Evolutionary conservation across 1,140 invertebrate genomes (phyloP), one percentile per base, ranked within the genome.

Genomic region (Lepidotrigona ventralis): DNA sequence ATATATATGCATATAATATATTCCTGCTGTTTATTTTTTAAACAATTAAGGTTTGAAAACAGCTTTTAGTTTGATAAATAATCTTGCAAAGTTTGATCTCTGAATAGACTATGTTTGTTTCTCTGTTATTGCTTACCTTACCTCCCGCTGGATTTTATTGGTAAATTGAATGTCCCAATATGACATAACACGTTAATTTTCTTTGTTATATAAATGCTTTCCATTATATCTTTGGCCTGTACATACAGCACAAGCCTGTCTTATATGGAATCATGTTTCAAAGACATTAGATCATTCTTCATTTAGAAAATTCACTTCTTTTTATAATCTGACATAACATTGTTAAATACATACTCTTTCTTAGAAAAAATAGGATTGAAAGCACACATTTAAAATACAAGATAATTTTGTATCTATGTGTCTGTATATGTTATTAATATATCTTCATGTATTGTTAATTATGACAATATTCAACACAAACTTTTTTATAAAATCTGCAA

Each of bases 121-220:
- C 90, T 94, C 93, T 94, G 93, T 94, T 93, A 91, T 94, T 93
- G 93, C 93, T 93, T 94, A 92, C 92, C 93, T 92, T 92, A 92
- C 90, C 90, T 94, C 91, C 92, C 91, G 91, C 91, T 94, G 94
- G 94, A 94, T 93, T 94, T 94, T 94, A 91, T 94, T 94, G 94
- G 94, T 94, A 94, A 94, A 94, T 94, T 93, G 89, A 93, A 92
- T 92, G 90, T 93, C 92, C 93, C 92, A 93, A 94, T 94, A 92
- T 90, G 87, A 90, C 88, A 88, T 89, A 88, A 87, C 86, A 86
- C 89, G 81, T 89, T 79, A 53, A 86, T 87, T 89, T 89, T 87
- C 63, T 81, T 88, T 86, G 88, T 86, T 75, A 89, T 87, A 87
- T 81, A 78, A 87, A 88, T 85, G 90, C 90, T 85, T 86, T 81